Conservation (phyloP, 1,140 invertebrate species). For the Lepidostoma basale region DNA sequence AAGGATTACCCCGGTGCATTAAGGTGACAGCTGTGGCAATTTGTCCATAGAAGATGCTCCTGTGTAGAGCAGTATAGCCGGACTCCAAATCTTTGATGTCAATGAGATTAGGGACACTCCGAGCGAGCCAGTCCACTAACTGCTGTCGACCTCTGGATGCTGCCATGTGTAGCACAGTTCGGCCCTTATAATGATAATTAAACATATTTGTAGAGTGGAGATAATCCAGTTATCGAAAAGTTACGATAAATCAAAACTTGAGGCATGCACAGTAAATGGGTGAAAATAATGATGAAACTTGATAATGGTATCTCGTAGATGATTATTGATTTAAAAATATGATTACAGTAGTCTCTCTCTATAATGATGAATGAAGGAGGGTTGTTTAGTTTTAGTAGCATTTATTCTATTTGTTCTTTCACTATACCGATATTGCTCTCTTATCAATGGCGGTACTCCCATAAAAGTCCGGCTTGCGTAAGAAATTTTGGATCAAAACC, state of each 20-base stretch:
- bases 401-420: too few species aligned
- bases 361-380: too few species aligned
- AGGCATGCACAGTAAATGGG: neutral
- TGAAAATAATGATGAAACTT: neutral
- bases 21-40: slow-evolving; percentile 68
- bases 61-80: slow-evolving; percentile 76
- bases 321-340: too few species aligned
- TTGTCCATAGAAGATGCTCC: slow-evolving; percentile 78
- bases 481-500: too few species aligned
- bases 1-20: slow-evolving; percentile 62
- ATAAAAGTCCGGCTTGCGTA: too few species aligned
- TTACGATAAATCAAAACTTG: neutral
- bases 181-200: slow-evolving; percentile 60
- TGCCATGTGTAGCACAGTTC: slow-evolving; percentile 72
- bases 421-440: too few species aligned
- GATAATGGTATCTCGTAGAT: neutral
- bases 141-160: slow-evolving; percentile 68
- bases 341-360: too few species aligned
- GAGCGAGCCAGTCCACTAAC: slow-evolving; percentile 71
- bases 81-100: slow-evolving; percentile 73
- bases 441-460: too few species aligned
- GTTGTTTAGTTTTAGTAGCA: too few species aligned
- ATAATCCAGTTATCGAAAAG: neutral
- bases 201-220: neutral
- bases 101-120: slow-evolving; percentile 59